Conservation (phyloP, 2,888 invertebrate genomes). For the Vandiemenella viatica region DNA sequence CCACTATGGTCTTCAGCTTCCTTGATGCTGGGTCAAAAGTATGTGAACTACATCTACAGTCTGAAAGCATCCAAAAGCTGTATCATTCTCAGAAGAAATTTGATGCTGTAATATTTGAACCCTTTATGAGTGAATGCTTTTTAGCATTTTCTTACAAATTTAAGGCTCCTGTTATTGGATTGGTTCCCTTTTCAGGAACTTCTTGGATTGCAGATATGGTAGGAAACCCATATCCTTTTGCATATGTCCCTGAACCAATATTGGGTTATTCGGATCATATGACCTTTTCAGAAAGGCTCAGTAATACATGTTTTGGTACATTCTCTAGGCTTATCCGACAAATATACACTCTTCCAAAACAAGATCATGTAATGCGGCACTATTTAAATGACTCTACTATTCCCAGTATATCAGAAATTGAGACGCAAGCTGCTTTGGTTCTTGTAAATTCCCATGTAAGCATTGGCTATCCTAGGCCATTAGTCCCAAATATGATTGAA, state of each 20-base stretch:
- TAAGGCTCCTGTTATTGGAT: slow-evolving; percentile 21
- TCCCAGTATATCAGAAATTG: slow-evolving; percentile 12
- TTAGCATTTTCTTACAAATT: slow-evolving; percentile 12
- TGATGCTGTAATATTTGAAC: slow-evolving; percentile 11
- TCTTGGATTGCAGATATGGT: slow-evolving; percentile 32
- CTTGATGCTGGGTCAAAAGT: background rate
- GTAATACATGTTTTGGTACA: slow-evolving; percentile 28
- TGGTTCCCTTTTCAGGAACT: slow-evolving; percentile 32
- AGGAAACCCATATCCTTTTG: slow-evolving; percentile 32
- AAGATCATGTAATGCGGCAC: slow-evolving; percentile 5
- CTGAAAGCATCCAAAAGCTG: slow-evolving; percentile 5
- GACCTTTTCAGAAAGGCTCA: slow-evolving; percentile 29
- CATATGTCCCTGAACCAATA: slow-evolving; percentile 35
- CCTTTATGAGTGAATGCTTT: slow-evolving; percentile 12
- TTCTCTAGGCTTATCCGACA: background rate
- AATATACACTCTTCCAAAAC: slow-evolving; percentile 5
- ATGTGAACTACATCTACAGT: background rate
- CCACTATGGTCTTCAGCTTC: no score
- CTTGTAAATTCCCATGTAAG: slow-evolving; percentile 22
- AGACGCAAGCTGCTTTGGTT: slow-evolving; percentile 16
- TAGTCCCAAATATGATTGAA: slow-evolving; percentile 21
- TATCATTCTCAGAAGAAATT: slow-evolving; percentile 8
- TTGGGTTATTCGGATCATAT: slow-evolving; percentile 32
- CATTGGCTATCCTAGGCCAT: slow-evolving; percentile 18
- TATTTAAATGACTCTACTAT: slow-evolving; percentile 4